These are phyloP conservation scores for Otocyon megalotis DNA, from an alignment of 2,113 vertebrate genomes.

Conservation along the genomic window DNA sequence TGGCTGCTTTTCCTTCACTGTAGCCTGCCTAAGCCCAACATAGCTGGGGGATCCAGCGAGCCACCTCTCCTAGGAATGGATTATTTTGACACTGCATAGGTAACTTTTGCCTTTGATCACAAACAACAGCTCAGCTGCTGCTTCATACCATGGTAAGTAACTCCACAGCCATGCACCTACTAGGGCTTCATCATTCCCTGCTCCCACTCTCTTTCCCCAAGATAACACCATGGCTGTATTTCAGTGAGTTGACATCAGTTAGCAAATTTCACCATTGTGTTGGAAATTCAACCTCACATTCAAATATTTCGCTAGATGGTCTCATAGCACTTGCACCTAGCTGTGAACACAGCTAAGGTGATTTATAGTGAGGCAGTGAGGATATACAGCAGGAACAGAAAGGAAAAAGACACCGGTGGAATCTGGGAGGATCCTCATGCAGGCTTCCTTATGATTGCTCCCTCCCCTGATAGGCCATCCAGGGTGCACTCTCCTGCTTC, in stretches of 20 bases:
- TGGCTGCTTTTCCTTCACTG: neutral
- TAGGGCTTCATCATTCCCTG: neutral
- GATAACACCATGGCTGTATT: neutral
- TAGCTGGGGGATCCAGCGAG: neutral
- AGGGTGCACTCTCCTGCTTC: neutral
- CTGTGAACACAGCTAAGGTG: neutral
- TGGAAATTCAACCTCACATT: neutral
- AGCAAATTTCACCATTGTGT: neutral
- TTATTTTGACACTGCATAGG: neutral
- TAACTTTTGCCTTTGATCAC: neutral
- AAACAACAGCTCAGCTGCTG: neutral
- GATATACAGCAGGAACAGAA: neutral
- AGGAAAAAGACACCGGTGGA: neutral
- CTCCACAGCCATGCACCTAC: neutral
- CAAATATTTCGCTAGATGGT: neutral
- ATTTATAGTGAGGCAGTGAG: neutral
- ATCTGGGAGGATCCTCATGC: neutral
- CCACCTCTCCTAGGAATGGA: neutral
- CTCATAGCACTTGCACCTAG: neutral
- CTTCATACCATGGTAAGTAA: neutral
- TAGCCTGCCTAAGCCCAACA: neutral
- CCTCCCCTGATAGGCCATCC: neutral
- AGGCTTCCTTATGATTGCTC: neutral
- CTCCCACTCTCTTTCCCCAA: neutral
- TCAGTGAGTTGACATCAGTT: neutral